phyloP scores from a whole-genome alignment of 2,113 vertebrate species.

The Natator depressus region DNA sequence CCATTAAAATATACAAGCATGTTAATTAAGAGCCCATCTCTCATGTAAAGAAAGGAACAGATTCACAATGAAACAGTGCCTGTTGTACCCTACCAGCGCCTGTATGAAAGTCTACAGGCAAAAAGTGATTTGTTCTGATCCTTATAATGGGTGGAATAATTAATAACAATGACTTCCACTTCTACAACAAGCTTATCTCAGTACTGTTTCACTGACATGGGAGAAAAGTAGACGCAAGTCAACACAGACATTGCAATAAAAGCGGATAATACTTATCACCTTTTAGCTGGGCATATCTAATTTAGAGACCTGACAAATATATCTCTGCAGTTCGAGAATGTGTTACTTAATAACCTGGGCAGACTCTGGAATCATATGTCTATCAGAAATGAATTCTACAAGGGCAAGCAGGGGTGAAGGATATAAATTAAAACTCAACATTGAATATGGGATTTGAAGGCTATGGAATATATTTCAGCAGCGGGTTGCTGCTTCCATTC shows the following conservation, averaged over 20 bases:
- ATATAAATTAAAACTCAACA: background rate
- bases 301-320: background rate
- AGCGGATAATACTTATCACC: background rate
- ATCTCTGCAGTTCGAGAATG: background rate
- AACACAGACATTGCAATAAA: conserved; percentile 23
- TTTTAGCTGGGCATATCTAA: background rate
- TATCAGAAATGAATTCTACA: conserved; percentile 2
- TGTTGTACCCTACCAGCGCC: conserved; percentile 71
- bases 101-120: conserved; percentile 69
- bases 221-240: conserved; percentile 22
- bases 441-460: background rate
- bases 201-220: conserved; percentile 44
- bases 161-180: conserved; percentile 78
- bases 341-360: background rate
- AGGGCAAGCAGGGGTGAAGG: background rate
- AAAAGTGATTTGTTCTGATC: conserved; percentile 78
- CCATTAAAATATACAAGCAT: conserved; percentile 65
- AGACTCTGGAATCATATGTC: background rate
- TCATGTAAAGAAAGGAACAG: conserved; percentile 63
- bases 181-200: conserved; percentile 69
- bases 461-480: background rate
- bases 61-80: conserved; percentile 55
- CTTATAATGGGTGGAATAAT: conserved; percentile 80
- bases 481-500: background rate
- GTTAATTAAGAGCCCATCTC: conserved; percentile 65